These are phyloP conservation scores for Drosophila grimshawi DNA, from an alignment of 1,140 invertebrate genomes.

Conservation along the genomic window DNA sequence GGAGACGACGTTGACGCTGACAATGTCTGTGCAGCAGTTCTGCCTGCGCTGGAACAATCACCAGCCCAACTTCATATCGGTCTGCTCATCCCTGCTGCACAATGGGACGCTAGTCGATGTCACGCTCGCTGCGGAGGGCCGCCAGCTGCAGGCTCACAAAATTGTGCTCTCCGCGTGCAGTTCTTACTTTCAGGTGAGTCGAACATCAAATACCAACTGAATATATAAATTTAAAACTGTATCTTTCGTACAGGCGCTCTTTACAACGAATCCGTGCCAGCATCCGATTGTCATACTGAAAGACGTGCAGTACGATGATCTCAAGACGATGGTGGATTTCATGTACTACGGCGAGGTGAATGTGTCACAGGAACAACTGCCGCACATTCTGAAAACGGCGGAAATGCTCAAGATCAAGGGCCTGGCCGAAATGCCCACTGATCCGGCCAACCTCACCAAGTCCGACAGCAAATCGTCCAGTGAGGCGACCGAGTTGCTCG, in stretches of 20 bases:
- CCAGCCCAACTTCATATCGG: slow-evolving; percentile 94
- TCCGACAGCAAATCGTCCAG: slow-evolving; percentile 86
- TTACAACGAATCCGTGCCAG: slow-evolving; percentile 93
- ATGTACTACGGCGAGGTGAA: slow-evolving; percentile 97
- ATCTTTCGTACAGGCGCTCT: slow-evolving; percentile 87
- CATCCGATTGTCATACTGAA: slow-evolving; percentile 96
- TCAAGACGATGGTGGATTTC: slow-evolving; percentile 95
- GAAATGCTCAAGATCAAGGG: slow-evolving; percentile 95
- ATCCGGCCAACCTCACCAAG: slow-evolving; percentile 88
- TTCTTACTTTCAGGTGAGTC: slow-evolving; percentile 92
- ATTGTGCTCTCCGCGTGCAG: slow-evolving; percentile 94
- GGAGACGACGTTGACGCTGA: slow-evolving; percentile 41
- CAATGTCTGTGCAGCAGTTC: slow-evolving; percentile 93
- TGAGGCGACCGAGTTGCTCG: slow-evolving; percentile 74
- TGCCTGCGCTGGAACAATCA: slow-evolving; percentile 95
- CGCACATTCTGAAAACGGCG: slow-evolving; percentile 93
- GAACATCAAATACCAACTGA: background rate
- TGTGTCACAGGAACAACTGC: slow-evolving; percentile 94
- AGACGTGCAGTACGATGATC: slow-evolving; percentile 93
- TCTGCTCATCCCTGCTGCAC: slow-evolving; percentile 91
- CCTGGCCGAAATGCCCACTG: slow-evolving; percentile 92
- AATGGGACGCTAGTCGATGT: slow-evolving; percentile 94
- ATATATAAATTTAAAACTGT: background rate
- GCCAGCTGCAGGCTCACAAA: slow-evolving; percentile 93
- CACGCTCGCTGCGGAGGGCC: slow-evolving; percentile 93